These are phyloP conservation scores for Paelopatides confundens DNA, from an alignment of 53 echinoderm and acorn worm species.

Conservation along the genomic window DNA sequence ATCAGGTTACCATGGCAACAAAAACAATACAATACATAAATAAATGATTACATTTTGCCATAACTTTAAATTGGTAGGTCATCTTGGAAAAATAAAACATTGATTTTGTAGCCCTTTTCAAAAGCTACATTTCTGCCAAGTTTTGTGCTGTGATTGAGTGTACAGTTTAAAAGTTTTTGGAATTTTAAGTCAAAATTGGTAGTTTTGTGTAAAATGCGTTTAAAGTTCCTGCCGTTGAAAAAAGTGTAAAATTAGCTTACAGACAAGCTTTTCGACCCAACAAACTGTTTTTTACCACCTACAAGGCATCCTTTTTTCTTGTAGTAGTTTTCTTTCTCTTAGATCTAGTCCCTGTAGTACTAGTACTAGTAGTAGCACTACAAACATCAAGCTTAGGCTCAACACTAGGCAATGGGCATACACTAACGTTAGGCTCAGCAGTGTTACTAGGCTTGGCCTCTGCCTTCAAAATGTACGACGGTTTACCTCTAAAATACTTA, in stretches of 20 bases:
- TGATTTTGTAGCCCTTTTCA: not conserved
- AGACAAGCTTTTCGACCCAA: not conserved
- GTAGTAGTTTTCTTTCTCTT: too few species aligned
- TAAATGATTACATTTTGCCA: not conserved
- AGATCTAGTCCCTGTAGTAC: too few species aligned
- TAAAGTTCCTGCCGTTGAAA: not conserved
- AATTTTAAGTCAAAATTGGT: too few species aligned
- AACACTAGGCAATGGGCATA: too few species aligned
- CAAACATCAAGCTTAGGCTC: too few species aligned
- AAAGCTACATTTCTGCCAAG: not conserved
- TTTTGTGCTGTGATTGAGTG: slow-evolving; percentile 6
- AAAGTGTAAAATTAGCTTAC: not conserved
- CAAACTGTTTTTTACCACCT: not conserved
- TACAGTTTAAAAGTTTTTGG: not conserved
- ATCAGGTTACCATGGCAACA: not conserved
- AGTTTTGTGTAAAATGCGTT: too few species aligned
- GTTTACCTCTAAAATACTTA: too few species aligned
- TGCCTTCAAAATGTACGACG: too few species aligned
- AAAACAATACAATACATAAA: not conserved
- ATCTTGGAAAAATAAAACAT: not conserved
- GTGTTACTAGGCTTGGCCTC: too few species aligned
- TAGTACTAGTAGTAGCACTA: too few species aligned
- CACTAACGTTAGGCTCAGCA: too few species aligned
- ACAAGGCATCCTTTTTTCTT: too few species aligned
- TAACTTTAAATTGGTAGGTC: not conserved